Percentiles rank a stretch among this genome's conserved stretches.
Conservation (phyloP, 2,888 invertebrate genomes). For the Alcis repandata region DNA sequence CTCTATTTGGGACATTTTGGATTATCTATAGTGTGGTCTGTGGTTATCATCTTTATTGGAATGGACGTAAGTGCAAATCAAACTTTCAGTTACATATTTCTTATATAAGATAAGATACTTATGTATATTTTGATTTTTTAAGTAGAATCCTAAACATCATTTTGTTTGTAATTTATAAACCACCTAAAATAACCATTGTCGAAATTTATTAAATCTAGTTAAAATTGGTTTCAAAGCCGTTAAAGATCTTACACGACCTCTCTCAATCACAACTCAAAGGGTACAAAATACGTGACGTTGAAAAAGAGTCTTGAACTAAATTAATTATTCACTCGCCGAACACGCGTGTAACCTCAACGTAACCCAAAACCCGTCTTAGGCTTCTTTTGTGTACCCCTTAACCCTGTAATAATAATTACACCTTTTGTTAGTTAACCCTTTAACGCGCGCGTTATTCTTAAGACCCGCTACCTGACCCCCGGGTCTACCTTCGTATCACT, state of each 20-base stretch:
- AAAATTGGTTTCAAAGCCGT: neutral
- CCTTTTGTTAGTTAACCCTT: conserved; percentile 84
- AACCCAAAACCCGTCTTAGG: conserved; percentile 72
- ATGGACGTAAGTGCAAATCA: no score
- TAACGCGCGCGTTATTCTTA: conserved; percentile 81
- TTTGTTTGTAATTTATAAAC: no score
- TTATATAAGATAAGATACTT: no score
- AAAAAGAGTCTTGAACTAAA: conserved; percentile 45
- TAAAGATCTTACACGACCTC: neutral
- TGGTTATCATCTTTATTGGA: no score
- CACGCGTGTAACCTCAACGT: conserved; percentile 73
- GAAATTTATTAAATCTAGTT: neutral
- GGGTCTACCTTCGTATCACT: conserved; percentile 76
- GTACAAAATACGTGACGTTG: conserved; percentile 30
- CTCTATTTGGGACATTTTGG: no score
- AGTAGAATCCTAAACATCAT: no score
- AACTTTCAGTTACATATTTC: no score
- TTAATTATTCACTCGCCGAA: conserved; percentile 56
- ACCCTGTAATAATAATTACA: conserved; percentile 82
- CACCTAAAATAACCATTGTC: no score
- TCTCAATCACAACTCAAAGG: conserved; percentile 9
- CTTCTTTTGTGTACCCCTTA: conserved; percentile 73
- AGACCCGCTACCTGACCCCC: conserved; percentile 83
- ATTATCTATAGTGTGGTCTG: no score
- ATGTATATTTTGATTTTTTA: no score